Evolutionary conservation across 2,113 vertebrate species (phyloP).

Genomic region (Ursus arctos): DNA sequence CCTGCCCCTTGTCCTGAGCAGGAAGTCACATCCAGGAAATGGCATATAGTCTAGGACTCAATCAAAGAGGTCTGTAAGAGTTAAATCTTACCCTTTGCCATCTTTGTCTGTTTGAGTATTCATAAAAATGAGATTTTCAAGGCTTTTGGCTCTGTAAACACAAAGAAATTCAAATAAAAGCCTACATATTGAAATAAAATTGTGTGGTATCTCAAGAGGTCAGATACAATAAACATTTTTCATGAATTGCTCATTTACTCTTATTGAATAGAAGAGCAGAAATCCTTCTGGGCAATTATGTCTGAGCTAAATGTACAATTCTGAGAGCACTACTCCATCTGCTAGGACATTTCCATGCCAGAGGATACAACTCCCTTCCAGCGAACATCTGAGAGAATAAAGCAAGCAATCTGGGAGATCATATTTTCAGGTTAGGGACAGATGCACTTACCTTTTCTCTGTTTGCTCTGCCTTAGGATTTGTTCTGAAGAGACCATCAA

Average conservation of each 20-base stretch:
- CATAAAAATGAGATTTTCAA: constrained; percentile 74
- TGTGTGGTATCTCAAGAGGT: constrained; percentile 57
- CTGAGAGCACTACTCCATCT: constrained; percentile 52
- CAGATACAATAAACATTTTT: constrained; percentile 72
- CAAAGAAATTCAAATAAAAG: constrained; percentile 66
- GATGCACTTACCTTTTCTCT: constrained; percentile 75
- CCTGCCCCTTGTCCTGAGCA: neutral
- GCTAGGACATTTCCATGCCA: constrained; percentile 55
- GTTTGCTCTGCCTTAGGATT: constrained; percentile 60
- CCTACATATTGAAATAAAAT: constrained; percentile 43
- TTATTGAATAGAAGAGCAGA: constrained; percentile 59
- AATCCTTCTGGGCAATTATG: constrained; percentile 68
- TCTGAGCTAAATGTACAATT: constrained; percentile 59
- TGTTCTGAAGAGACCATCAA: constrained; percentile 80
- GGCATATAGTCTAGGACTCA: neutral
- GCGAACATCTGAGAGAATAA: constrained; percentile 37
- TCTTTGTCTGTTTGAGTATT: constrained; percentile 63
- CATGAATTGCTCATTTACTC: constrained; percentile 73
- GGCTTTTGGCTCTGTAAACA: constrained; percentile 77
- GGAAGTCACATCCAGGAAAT: neutral
- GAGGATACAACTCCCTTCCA: constrained; percentile 1
- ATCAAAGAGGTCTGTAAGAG: neutral
- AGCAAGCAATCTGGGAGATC: neutral
- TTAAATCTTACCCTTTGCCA: constrained; percentile 69
- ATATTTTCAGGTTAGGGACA: neutral